Conservation (phyloP, 1,140 invertebrate genomes). For the Acromyrmex heyeri region DNA sequence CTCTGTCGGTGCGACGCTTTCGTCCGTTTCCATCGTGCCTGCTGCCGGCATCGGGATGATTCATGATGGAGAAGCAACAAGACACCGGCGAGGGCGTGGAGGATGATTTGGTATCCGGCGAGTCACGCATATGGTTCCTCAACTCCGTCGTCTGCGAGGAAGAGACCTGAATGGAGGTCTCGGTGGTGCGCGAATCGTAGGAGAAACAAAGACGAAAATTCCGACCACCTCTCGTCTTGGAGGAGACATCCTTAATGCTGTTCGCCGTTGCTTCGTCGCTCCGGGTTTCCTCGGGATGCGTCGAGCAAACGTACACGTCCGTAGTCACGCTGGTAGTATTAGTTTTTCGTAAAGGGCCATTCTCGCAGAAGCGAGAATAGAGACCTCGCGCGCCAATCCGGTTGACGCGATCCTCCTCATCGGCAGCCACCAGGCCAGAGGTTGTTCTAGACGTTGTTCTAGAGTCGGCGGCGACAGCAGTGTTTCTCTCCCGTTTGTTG, state of each 20-base stretch:
- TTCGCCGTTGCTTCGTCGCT: not conserved
- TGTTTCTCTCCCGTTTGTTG: constrained; percentile 85
- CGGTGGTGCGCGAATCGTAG: constrained; percentile 79
- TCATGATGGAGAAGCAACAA: constrained; percentile 83
- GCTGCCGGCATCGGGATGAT: constrained; percentile 29
- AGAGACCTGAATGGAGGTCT: constrained; percentile 81
- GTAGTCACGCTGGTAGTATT: not conserved
- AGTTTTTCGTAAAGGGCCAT: not conserved
- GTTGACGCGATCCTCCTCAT: constrained; percentile 61
- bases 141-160: constrained; percentile 69
- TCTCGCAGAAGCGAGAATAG: constrained; percentile 21
- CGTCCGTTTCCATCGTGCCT: not conserved
- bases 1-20: constrained; percentile 22
- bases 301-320: constrained; percentile 20
- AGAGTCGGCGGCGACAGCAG: not conserved
- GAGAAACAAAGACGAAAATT: constrained; percentile 84
- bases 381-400: not conserved
- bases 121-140: not conserved
- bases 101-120: constrained; percentile 79
- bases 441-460: constrained; percentile 32
- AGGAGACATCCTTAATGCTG: not conserved
- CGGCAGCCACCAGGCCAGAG: constrained; percentile 57
- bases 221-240: not conserved
- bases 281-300: not conserved
- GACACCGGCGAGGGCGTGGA: constrained; percentile 84